phyloP scores from a whole-genome alignment of 2,888 invertebrate genomes.

The Rhamnusium bicolor region DNA sequence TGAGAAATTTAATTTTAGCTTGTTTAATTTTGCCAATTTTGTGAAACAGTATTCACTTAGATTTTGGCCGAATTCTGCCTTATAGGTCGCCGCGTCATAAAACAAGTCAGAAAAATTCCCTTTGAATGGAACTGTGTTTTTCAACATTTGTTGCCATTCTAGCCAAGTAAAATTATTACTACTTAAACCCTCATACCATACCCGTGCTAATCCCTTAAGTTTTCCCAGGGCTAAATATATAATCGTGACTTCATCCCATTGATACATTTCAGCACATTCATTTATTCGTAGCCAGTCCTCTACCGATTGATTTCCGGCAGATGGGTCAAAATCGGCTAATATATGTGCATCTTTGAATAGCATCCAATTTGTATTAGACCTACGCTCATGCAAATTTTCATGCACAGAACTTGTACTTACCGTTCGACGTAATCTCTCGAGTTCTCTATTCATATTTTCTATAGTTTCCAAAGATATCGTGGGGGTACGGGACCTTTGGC shows the following conservation, averaged over 20 bases:
- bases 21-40: background rate
- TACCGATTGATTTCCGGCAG: background rate
- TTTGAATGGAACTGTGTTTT: background rate
- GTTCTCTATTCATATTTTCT: background rate
- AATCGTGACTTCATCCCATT: background rate
- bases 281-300: background rate
- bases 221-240: conserved; percentile 41
- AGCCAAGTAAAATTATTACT: background rate
- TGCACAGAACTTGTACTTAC: background rate
- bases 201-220: background rate
- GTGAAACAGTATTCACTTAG: background rate
- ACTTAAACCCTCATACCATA: conserved; percentile 9
- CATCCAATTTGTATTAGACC: background rate
- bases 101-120: background rate
- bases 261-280: background rate
- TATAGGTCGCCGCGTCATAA: background rate
- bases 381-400: background rate
- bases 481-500: background rate
- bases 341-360: background rate
- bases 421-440: background rate
- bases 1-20: background rate
- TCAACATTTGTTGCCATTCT: background rate
- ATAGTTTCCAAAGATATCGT: background rate
- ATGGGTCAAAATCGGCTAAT: background rate
- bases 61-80: no score